phyloP scores from a whole-genome alignment of 2,888 invertebrate genomes.

The Lasioglossum vierecki region DNA sequence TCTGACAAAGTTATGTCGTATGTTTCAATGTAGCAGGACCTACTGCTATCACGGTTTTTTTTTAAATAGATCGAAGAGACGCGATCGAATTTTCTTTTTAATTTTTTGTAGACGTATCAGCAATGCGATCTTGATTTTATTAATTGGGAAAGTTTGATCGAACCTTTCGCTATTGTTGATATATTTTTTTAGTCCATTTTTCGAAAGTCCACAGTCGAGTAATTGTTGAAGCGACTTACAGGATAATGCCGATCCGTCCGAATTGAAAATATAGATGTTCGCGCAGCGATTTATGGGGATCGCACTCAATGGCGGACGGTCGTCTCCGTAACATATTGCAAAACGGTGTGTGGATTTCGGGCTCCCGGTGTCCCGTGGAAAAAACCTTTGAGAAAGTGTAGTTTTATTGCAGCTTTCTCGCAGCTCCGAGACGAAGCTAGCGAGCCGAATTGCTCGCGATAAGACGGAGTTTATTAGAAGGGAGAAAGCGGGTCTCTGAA shows the following conservation, averaged over 20 bases:
- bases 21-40: no score
- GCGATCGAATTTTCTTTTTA: no score
- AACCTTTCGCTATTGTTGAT: no score
- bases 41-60: no score
- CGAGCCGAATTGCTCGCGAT: conserved; percentile 47
- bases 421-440: conserved; percentile 25
- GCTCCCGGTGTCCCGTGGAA: background rate
- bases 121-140: no score
- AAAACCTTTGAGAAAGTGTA: conserved; percentile 16
- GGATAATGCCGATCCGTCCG: background rate
- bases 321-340: background rate
- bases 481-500: conserved; percentile 10
- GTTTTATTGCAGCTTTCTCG: conserved; percentile 48
- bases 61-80: no score
- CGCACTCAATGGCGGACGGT: background rate
- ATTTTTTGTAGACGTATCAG: no score
- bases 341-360: background rate
- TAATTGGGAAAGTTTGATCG: no score
- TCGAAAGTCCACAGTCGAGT: no score
- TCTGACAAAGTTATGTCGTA: no score
- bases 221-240: background rate
- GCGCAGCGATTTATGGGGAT: background rate
- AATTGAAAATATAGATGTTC: background rate
- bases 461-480: conserved; percentile 63
- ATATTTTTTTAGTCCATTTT: background rate